Evolutionary conservation across 2,113 vertebrate genomes (phyloP).

Genomic region (Emydura subglobosa): DNA sequence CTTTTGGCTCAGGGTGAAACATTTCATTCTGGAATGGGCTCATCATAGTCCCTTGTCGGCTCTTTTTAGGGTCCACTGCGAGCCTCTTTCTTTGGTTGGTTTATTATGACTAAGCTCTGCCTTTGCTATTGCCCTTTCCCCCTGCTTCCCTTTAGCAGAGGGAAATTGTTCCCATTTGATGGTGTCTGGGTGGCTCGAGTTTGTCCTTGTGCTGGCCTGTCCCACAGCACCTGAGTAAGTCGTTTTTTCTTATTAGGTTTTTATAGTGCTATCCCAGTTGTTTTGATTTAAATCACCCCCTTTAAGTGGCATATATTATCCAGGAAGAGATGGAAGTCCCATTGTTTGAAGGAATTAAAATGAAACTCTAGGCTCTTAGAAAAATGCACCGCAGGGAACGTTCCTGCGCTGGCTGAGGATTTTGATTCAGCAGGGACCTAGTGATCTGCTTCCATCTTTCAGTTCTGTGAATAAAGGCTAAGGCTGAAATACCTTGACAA

Average conservation of each 20-base stretch:
- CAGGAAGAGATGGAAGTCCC: background rate
- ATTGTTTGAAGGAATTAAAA: background rate
- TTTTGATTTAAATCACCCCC: constrained; percentile 4
- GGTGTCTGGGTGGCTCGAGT: background rate
- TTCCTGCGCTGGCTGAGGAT: background rate
- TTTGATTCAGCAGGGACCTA: background rate
- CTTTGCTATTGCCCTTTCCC: background rate
- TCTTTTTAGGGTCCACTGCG: background rate
- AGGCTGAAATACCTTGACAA: background rate
- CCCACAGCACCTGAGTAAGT: background rate
- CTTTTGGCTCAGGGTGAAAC: background rate
- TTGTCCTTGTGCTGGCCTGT: background rate
- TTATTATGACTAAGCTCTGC: background rate
- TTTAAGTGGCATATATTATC: background rate
- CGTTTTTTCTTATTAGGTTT: constrained; percentile 27
- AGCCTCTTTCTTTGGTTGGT: background rate
- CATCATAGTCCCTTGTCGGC: rapidly evolving
- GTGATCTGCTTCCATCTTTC: background rate
- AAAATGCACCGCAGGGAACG: background rate
- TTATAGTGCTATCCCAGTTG: constrained; percentile 39
- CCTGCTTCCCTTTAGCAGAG: background rate
- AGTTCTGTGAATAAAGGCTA: background rate
- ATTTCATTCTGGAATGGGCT: background rate
- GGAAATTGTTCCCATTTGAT: background rate
- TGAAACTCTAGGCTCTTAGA: background rate